Evolutionary conservation across 2,888 invertebrate species (phyloP).

Genomic region (Eledone cirrhosa): DNA sequence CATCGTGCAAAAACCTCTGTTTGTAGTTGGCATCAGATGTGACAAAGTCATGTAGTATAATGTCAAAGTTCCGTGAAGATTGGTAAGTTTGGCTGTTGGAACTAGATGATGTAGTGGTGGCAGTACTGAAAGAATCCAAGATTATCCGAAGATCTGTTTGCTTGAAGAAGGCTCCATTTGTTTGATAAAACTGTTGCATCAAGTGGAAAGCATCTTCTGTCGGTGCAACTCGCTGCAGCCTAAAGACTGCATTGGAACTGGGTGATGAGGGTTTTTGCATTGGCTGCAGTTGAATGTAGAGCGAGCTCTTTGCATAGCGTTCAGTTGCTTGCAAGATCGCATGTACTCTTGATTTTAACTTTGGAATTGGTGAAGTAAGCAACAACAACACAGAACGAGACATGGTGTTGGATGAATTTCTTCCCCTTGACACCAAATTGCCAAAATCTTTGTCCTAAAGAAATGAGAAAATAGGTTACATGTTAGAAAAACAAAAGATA

Average conservation of each 20-base stretch:
- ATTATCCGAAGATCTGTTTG: slow-evolving; percentile 50
- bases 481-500: no score
- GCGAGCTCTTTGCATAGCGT: slow-evolving; percentile 44
- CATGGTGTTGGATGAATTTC: no score
- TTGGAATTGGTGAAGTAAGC: slow-evolving; percentile 50
- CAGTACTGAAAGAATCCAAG: slow-evolving; percentile 43
- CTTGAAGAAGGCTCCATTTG: slow-evolving; percentile 44
- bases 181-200: slow-evolving; percentile 48
- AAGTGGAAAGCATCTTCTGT: slow-evolving; percentile 44
- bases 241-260: slow-evolving; percentile 27
- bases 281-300: slow-evolving; percentile 57
- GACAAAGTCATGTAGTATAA: slow-evolving; percentile 21
- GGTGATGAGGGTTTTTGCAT: slow-evolving; percentile 4
- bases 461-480: no score
- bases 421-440: no score
- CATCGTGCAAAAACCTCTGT: neutral
- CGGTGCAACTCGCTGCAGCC: slow-evolving; percentile 40
- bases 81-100: slow-evolving; percentile 37
- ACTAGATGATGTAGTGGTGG: slow-evolving; percentile 31
- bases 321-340: slow-evolving; percentile 44
- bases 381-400: slow-evolving; percentile 46
- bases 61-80: slow-evolving; percentile 38
- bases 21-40: neutral
- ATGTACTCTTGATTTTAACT: slow-evolving; percentile 40
- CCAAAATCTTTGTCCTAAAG: no score